A percentile compares a stretch with the other conserved stretches of the same genome.
Conservation (phyloP, 1,140 invertebrate species). For the Drosophila kanapiae region DNA sequence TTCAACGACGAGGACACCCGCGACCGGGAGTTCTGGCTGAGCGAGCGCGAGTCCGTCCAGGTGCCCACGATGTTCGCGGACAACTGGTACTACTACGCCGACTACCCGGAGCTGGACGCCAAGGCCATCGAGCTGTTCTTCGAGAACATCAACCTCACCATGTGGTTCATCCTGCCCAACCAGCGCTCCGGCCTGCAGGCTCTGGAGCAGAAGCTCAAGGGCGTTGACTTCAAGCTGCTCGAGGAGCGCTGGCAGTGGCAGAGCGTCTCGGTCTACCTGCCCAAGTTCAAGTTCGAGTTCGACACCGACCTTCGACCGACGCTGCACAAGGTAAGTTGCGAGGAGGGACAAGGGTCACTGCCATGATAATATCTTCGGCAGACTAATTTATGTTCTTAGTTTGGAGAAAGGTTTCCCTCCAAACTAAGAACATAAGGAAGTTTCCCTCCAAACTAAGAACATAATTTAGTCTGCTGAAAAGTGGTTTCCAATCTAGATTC, state of each 20-base stretch:
- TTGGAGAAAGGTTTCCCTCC: no score
- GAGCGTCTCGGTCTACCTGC: conserved; percentile 86
- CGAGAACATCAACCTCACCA: conserved; percentile 87
- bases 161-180: conserved; percentile 89
- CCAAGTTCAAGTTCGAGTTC: conserved; percentile 89
- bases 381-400: conserved; percentile 1
- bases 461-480: no score
- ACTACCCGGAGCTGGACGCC: conserved; percentile 86
- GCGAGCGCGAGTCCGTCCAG: conserved; percentile 81
- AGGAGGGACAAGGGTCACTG: neutral
- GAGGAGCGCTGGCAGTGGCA: conserved; percentile 82
- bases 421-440: no score
- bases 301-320: conserved; percentile 86
- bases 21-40: conserved; percentile 86
- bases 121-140: conserved; percentile 88
- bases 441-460: no score
- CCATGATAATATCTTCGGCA: neutral
- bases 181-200: conserved; percentile 86
- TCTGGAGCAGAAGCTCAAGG: conserved; percentile 86
- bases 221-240: conserved; percentile 80
- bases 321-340: conserved; percentile 64
- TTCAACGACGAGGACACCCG: conserved; percentile 87
- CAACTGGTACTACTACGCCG: conserved; percentile 86
- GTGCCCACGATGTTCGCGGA: conserved; percentile 88
- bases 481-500: neutral